Evolutionary conservation across 1,140 invertebrate genomes (phyloP).

Genomic region (Saccostrea cuccullata): DNA sequence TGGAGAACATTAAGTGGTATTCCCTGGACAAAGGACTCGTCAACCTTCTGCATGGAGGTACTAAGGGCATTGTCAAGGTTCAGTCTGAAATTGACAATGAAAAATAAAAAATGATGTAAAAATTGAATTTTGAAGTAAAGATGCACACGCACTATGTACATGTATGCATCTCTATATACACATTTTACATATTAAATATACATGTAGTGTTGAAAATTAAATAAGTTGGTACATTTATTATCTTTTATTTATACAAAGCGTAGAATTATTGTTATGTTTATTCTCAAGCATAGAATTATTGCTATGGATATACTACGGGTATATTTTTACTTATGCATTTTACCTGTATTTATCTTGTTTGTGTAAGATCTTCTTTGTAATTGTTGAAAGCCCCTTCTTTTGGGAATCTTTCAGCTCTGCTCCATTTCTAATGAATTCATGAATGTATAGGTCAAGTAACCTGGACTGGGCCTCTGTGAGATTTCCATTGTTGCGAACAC

Average conservation of each 20-base stretch:
- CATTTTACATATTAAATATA: too few species aligned
- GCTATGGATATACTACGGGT: too few species aligned
- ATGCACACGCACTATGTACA: too few species aligned
- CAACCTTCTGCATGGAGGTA: not conserved
- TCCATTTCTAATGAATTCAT: slow-evolving; percentile 7
- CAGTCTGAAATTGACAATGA: not conserved
- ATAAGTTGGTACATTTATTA: too few species aligned
- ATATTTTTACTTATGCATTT: not conserved
- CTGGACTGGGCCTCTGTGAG: slow-evolving; percentile 5
- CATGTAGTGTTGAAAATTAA: too few species aligned
- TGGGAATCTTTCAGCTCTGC: not conserved
- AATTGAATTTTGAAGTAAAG: too few species aligned
- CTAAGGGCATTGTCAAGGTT: not conserved
- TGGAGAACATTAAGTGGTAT: not conserved
- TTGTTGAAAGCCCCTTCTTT: not conserved
- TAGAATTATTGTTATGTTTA: too few species aligned
- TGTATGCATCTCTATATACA: too few species aligned
- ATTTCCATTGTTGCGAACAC: slow-evolving; percentile 6
- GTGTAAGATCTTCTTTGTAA: not conserved
- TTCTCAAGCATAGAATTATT: too few species aligned
- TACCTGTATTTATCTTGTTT: slow-evolving; percentile 9
- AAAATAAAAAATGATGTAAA: not conserved
- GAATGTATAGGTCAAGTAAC: slow-evolving; percentile 1
- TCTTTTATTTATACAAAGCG: too few species aligned
- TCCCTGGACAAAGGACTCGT: not conserved